Evolutionary conservation across 2,797 vertebrate genomes (phyloP).

Genomic region (Chelon labrosus): DNA sequence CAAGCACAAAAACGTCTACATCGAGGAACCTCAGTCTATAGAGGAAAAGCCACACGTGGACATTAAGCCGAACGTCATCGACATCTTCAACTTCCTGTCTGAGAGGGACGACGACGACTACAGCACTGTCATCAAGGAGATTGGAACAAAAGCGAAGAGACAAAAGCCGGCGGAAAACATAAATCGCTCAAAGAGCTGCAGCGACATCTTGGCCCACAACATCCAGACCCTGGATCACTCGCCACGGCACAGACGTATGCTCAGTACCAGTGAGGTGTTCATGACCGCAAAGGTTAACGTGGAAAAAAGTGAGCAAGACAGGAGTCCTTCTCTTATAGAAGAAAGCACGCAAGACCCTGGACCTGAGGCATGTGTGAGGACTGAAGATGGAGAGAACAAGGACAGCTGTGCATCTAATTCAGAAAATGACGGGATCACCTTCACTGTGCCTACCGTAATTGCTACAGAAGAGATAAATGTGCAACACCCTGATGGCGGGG

Average conservation of each 20-base stretch:
- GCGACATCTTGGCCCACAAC: conserved; percentile 72
- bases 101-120: conserved; percentile 91
- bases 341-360: conserved; percentile 65
- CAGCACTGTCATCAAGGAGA: conserved; percentile 93
- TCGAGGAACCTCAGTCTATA: conserved; percentile 75
- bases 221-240: conserved; percentile 84
- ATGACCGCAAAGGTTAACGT: neutral
- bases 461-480: conserved; percentile 54
- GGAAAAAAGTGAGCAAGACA: neutral
- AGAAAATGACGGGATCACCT: conserved; percentile 79
- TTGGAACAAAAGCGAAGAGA: conserved; percentile 81
- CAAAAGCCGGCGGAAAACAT: conserved; percentile 43
- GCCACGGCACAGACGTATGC: conserved; percentile 70
- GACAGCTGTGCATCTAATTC: conserved; percentile 79
- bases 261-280: conserved; percentile 86
- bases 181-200: conserved; percentile 82
- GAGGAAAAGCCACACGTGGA: conserved; percentile 53
- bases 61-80: conserved; percentile 78
- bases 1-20: conserved; percentile 82
- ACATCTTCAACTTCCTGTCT: conserved; percentile 94
- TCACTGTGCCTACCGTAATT: conserved; percentile 79
- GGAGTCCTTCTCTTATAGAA: conserved; percentile 37
- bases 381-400: conserved; percentile 62
- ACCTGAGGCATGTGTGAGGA: conserved; percentile 71
- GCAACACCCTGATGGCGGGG: conserved; percentile 34